Percentiles rank a stretch among this genome's conserved stretches.
These are phyloP conservation scores for Chamaetylas fuelleborni DNA, from an alignment of 2,113 vertebrate species.

Conservation along the genomic window DNA sequence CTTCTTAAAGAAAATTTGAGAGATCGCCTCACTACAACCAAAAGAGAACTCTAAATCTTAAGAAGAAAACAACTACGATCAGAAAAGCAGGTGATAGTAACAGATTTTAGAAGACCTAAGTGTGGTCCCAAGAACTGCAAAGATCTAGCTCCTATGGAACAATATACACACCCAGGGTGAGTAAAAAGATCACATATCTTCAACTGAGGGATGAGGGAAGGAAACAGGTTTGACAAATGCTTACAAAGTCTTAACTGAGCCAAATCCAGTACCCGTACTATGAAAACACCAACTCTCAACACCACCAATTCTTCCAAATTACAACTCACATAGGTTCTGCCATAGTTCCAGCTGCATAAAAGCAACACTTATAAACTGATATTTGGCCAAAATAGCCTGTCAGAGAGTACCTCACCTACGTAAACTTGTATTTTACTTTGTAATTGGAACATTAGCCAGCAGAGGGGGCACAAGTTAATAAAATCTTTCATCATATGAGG, in stretches of 20 bases:
- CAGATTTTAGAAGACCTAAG: not conserved
- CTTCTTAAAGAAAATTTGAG: not conserved
- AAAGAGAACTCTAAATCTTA: not conserved
- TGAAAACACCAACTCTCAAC: not conserved
- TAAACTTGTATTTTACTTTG: not conserved
- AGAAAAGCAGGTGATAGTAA: not conserved
- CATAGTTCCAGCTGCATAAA: not conserved
- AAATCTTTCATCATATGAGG: not conserved
- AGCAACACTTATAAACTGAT: not conserved
- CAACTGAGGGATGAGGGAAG: not conserved
- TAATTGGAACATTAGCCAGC: conserved; percentile 48
- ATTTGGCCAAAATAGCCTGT: not conserved
- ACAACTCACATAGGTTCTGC: fast-evolving
- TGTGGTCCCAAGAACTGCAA: not conserved
- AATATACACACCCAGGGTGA: not conserved
- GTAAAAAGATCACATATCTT: not conserved
- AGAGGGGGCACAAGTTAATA: conserved; percentile 68
- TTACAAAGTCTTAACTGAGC: not conserved
- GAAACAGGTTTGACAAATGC: not conserved
- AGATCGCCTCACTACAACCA: not conserved
- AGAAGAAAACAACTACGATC: not conserved
- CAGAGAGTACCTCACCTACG: fast-evolving
- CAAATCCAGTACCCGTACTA: not conserved
- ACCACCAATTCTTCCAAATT: not conserved
- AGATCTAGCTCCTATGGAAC: not conserved